Base-by-base conservation (phyloP, 1,140 invertebrate species). In the Eurytemora carolleeae region DNA sequence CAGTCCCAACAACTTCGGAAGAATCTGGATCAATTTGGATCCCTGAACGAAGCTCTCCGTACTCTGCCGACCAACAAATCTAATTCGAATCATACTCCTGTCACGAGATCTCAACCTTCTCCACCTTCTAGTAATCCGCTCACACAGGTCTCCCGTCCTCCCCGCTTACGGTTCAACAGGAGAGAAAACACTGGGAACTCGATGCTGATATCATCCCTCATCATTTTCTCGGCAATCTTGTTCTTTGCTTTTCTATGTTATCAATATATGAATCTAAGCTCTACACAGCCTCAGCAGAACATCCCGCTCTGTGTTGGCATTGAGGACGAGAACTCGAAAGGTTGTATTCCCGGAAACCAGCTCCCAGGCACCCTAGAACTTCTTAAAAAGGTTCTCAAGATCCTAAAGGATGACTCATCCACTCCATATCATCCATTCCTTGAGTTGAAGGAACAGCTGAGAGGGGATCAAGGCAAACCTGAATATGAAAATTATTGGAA, bases 181-280 rank as follows among this genome's bases (percentile, higher is more conserved):
- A n/a, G n/a, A n/a, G n/a, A n/a, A n/a, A n/a, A n/a, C 31, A 44
- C 7, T n/a, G n/a, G 31, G 7, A 44, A 44, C 57, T 58, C 20
- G 3, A n/a, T 24, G 18, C 12, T 24, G 18, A 53, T 62, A 19
- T 62, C 60, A 15, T 56, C 24, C 18, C 18, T 56, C 18, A 62
- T 62, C 17, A 22, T 62, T 18, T 22, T 24, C 19, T 23, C 17
- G 15, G 60, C 60, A 7, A 15, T 19, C n/a, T 17, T 62, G 20
- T 62, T 62, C 54, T 62, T 62, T 24, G 1, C 20, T 15, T 3
- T 18, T 1, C 21, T 62, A 22, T 19, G 21, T 18, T 55, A 58
- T 54, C 58, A 62, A 53, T 62, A 62, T 31, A 21, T 53, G 1
- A 55, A 62, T 26, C 54, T 62, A 16, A 57, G 60, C 20, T n/a